phyloP scores from a whole-genome alignment of 1,140 invertebrate genomes.

The Eumeta japonica region DNA sequence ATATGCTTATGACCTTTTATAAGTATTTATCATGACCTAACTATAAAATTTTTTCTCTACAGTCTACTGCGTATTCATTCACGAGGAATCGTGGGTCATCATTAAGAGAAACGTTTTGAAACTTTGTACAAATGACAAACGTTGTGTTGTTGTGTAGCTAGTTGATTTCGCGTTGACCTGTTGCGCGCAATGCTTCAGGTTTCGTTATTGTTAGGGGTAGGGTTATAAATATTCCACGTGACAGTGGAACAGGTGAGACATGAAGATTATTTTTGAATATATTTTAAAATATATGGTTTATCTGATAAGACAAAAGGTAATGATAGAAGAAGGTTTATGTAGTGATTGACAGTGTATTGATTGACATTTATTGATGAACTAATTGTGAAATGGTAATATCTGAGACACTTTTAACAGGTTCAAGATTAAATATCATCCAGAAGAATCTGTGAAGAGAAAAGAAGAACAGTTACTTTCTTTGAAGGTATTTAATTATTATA shows the following conservation, averaged over 20 bases:
- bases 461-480: slow-evolving; percentile 82
- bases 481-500: slow-evolving; percentile 64
- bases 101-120: slow-evolving; percentile 43
- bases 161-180: slow-evolving; percentile 51
- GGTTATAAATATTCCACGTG: slow-evolving; percentile 46
- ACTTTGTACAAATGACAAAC: slow-evolving; percentile 44
- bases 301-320: too few species aligned
- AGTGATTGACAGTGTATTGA: too few species aligned
- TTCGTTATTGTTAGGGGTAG: slow-evolving; percentile 56
- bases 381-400: too few species aligned
- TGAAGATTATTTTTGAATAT: slow-evolving; percentile 50
- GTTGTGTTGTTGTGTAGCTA: slow-evolving; percentile 44
- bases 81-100: slow-evolving; percentile 47
- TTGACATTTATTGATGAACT: too few species aligned
- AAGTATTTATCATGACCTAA: slow-evolving; percentile 43
- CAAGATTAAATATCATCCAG: slow-evolving; percentile 97
- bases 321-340: too few species aligned
- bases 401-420: slow-evolving; percentile 87
- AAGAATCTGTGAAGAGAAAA: slow-evolving; percentile 88
- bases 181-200: slow-evolving; percentile 59
- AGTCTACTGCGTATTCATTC: slow-evolving; percentile 56
- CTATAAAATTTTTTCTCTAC: slow-evolving; percentile 55
- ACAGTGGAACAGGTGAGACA: slow-evolving; percentile 57
- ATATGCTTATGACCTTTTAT: too few species aligned
- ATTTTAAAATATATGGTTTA: slow-evolving; percentile 19